Conservation (phyloP, 2,888 invertebrate species). For the Tuta absoluta region DNA sequence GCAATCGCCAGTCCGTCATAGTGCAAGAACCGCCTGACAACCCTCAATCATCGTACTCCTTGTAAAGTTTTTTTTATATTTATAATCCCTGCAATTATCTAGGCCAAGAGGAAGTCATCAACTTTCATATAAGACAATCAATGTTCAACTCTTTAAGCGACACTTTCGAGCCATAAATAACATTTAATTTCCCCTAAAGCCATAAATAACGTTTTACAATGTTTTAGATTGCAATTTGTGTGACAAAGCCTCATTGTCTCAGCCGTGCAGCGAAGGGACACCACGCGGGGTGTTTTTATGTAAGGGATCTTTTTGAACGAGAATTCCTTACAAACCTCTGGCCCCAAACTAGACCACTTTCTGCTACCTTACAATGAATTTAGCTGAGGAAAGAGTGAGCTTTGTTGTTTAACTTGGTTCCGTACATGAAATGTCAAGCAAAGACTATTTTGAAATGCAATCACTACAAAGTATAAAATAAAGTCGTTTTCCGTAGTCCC, state of each 20-base stretch:
- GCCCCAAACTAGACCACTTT: constrained; percentile 51
- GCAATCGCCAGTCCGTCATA: too few relatives aligned
- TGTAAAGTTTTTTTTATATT: too few relatives aligned
- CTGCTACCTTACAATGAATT: constrained; percentile 46
- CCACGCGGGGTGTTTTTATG: constrained; percentile 29
- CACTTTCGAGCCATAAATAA: constrained; percentile 38
- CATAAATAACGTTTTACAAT: constrained; percentile 67
- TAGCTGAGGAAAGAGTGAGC: background rate
- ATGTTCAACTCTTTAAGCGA: constrained; percentile 50
- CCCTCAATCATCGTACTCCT: too few relatives aligned
- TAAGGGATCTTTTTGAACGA: constrained; percentile 15
- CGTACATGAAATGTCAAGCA: background rate
- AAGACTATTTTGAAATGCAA: background rate
- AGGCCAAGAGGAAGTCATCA: background rate
- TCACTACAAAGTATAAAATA: too few relatives aligned
- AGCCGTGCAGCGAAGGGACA: constrained; percentile 35
- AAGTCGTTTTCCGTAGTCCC: too few relatives aligned
- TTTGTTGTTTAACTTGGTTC: background rate
- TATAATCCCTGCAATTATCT: background rate
- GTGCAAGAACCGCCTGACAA: too few relatives aligned
- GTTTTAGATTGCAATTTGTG: constrained; percentile 59
- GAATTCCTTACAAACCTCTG: constrained; percentile 24
- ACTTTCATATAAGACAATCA: constrained; percentile 32
- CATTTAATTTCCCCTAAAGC: constrained; percentile 29
- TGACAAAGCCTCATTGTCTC: constrained; percentile 46